Evolutionary conservation across 1,140 invertebrate genomes (phyloP).

Genomic region (Diabrotica undecimpunctata): DNA sequence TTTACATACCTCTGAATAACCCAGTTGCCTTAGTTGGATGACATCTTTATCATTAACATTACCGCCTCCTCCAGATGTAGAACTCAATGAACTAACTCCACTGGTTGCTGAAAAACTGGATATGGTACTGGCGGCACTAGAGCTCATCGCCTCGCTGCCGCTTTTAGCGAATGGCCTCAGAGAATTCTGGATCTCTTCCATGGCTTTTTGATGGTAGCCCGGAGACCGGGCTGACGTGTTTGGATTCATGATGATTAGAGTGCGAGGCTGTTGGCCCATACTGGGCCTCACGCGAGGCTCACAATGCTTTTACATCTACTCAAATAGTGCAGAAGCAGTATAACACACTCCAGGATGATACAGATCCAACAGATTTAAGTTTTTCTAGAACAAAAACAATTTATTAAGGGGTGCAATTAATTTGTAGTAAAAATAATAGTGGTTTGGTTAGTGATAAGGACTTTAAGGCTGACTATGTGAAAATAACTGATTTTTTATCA

Average conservation of each 20-base stretch:
- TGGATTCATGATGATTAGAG: constrained; percentile 60
- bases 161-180: constrained; percentile 79
- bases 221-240: constrained; percentile 63
- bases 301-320: background rate
- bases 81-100: constrained; percentile 60
- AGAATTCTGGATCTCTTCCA: constrained; percentile 83
- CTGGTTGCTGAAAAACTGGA: constrained; percentile 64
- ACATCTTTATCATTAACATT: constrained; percentile 59
- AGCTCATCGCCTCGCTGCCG: constrained; percentile 59
- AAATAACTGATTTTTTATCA: too few species aligned
- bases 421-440: too few species aligned
- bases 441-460: too few species aligned
- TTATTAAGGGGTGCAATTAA: too few species aligned
- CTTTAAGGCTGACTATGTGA: too few species aligned
- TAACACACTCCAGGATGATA: background rate
- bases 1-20: constrained; percentile 56
- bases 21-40: constrained; percentile 56
- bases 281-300: constrained; percentile 49
- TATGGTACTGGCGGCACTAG: constrained; percentile 72
- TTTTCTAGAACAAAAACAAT: background rate
- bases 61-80: constrained; percentile 56
- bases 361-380: background rate
- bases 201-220: constrained; percentile 82
- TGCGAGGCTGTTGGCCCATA: constrained; percentile 59
- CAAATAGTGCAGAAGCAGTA: background rate